Base-by-base conservation (phyloP, 1,140 invertebrate genomes). In the Drosophila eugracilis region DNA sequence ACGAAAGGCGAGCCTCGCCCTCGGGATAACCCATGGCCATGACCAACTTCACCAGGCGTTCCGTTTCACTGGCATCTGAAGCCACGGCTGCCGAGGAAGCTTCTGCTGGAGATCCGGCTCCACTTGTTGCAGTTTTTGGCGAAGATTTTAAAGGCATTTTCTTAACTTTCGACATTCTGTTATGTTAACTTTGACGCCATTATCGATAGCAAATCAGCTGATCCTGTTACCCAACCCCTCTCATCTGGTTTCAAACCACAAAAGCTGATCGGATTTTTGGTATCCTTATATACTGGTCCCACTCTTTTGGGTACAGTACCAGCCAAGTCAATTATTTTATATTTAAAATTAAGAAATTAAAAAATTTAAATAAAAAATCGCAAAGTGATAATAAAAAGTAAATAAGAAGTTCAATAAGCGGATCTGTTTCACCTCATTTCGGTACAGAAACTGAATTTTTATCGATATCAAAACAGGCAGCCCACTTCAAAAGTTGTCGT, bases 21-120 rank as follows among this genome's bases (percentile, higher is more conserved):
- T 80, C 75, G 4, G 70, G 44, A 53, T 84, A 91, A 0, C 89
- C 89, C 89, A 89, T 90, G 30, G 52, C 59, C 3, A 52, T 41
- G 7, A 90, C 55, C 6, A 71, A 21, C 6, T 71, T 58, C 0
- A 73, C 55, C 37, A 83, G 28, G 10, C 37, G 41, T 34, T 63
- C 53, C 14, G 44, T 37, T 28, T 84, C 55, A 1, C 7, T 58
- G 37, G 26, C 48, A 17, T 83, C 62, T 1, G 42, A 26, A n/a
- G 41, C 21, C 28, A 28, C 34, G 6, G 60, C 32, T 28, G 44
- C 37, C 0, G 45, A 26, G 5, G 42, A 10, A 5, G 19, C 36
- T 14, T 49, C n/a, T 10, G 24, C 24, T 17, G 45, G 57, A 67
- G 39, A 45, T 47, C 28, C 36, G 9, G 54, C 32, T 49, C 28